Evolutionary conservation across 2,888 invertebrate genomes (phyloP).

Genomic region (Dicyrtomina minuta): DNA sequence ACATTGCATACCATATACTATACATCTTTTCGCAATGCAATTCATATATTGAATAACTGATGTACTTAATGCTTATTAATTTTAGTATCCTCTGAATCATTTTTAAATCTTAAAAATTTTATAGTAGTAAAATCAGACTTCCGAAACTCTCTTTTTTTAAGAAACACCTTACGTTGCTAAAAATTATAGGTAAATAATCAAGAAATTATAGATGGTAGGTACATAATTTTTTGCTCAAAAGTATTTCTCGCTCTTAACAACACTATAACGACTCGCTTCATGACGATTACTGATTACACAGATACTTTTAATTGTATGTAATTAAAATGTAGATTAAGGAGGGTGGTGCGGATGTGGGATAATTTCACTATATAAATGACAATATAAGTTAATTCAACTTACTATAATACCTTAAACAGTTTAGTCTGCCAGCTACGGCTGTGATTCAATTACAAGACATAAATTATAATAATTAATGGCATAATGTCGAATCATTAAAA

Average conservation of each 20-base stretch:
- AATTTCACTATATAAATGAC: too few species aligned
- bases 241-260: too few species aligned
- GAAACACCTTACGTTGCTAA: neutral
- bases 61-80: neutral
- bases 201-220: neutral
- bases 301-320: neutral
- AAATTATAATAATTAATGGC: too few species aligned
- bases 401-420: too few species aligned
- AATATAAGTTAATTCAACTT: too few species aligned
- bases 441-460: too few species aligned
- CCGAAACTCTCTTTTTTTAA: conserved; percentile 13
- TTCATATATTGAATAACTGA: neutral
- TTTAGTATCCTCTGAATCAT: neutral
- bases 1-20: too few species aligned
- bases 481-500: too few species aligned
- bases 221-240: neutral
- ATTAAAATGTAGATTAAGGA: neutral
- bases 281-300: neutral
- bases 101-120: neutral
- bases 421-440: too few species aligned
- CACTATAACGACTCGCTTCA: too few species aligned
- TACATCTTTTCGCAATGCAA: too few species aligned
- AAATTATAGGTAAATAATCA: neutral
- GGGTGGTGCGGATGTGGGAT: too few species aligned
- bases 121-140: conserved; percentile 31